Evolutionary conservation across 2,888 invertebrate species (phyloP), one percentile per base, ranked within the genome.

Genomic region (Clanis bilineata): DNA sequence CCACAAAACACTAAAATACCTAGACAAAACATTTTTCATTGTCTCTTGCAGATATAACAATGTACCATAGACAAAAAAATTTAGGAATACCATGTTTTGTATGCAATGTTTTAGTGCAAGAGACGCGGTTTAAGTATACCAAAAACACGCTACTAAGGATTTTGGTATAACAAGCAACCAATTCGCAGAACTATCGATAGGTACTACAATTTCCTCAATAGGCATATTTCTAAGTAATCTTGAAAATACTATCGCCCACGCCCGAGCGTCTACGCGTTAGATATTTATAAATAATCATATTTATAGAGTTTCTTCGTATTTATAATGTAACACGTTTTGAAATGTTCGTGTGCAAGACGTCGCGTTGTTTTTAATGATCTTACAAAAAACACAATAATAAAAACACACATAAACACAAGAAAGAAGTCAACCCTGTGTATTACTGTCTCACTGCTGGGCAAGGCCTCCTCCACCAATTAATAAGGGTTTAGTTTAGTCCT

Each of bases 221-320:
- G 32, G 51, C 51, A 28, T 51, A 51, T 28, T 43, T 41, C 39
- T 39, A 12, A 39, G 38, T 66, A 54, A 63, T 61, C 43, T 59
- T 63, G 62, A 64, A 68, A 66, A 71, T 73, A 77, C 10, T 10
- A 15, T 7, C 18, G 28, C 32, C 51, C 51, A 51, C 51, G 51
- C 18, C 51, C 28, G 28, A 6, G 23, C 45, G 51, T 32, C 32
- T 51, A 41, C 41, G 51, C 51, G 32, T 18, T 32, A 28, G 18
- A 51, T 72, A 38, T 51, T 47, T 47, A 58, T 58, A 47, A 39
- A 51, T 58, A 39, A 12, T 23, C 21, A 28, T 79, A 79, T 79
- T 77, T 70, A 73, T 79, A 77, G 75, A 73, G 68, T 70, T 69
- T 66, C 73, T 66, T 70, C 72, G 64, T 75, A 71, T 72, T 69